phyloP scores from a whole-genome alignment of 2,113 vertebrate species.

The Arenaria interpres region DNA sequence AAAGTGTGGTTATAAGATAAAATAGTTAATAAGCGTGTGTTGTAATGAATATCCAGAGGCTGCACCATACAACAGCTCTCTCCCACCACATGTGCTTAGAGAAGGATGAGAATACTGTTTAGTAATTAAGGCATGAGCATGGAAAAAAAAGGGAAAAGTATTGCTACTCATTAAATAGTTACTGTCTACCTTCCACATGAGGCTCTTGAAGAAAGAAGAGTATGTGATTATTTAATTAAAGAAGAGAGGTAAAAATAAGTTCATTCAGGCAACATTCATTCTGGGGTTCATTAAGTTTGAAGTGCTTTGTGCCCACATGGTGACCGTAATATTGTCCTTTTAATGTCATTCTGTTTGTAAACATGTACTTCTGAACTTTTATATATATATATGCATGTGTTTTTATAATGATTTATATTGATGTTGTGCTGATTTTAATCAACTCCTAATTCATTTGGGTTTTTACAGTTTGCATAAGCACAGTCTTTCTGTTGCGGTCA shows the following conservation, averaged over 20 bases:
- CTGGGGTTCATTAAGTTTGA: conserved; percentile 22
- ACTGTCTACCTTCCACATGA: neutral
- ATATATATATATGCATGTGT: neutral
- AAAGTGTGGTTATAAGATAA: neutral
- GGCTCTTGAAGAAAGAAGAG: neutral
- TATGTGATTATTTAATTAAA: conserved; percentile 26
- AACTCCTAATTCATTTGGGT: neutral
- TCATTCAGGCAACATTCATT: conserved; percentile 16
- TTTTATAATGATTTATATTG: conserved; percentile 15
- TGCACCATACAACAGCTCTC: neutral
- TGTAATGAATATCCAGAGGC: neutral
- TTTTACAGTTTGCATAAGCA: neutral
- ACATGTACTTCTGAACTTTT: neutral
- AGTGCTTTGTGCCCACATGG: conserved; percentile 22
- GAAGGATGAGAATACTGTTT: neutral
- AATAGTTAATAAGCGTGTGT: neutral
- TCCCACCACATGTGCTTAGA: neutral
- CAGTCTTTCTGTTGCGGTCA: neutral
- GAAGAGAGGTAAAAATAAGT: conserved; percentile 27
- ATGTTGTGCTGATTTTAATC: conserved; percentile 21
- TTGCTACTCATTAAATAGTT: neutral
- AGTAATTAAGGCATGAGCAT: neutral
- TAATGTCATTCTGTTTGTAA: conserved; percentile 27
- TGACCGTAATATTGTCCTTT: neutral
- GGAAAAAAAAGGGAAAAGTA: neutral